Evolutionary conservation across 2,113 vertebrate genomes (phyloP).

Genomic region (Nannospalax galili): DNA sequence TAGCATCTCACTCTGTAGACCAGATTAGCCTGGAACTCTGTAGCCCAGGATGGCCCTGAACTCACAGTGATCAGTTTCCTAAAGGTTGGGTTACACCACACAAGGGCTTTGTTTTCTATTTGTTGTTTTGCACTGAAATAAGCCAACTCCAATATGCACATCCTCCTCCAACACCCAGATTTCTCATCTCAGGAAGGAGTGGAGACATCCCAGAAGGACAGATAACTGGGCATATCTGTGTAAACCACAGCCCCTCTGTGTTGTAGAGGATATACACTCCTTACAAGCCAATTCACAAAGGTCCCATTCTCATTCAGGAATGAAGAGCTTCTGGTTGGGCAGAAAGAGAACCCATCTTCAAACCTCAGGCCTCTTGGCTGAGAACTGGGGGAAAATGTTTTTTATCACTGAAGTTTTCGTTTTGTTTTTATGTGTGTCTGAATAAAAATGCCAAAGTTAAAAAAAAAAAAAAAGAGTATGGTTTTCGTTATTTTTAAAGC

Average conservation of each 20-base stretch:
- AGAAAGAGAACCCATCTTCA: constrained; percentile 39
- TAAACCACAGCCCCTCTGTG: neutral
- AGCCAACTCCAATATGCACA: constrained; percentile 28
- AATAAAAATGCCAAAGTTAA: constrained; percentile 76
- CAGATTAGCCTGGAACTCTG: too few relatives aligned
- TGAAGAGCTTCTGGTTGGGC: constrained; percentile 40
- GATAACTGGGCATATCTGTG: constrained; percentile 26
- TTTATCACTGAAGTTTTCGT: constrained; percentile 67
- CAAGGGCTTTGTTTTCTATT: neutral
- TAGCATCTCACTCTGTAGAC: too few relatives aligned
- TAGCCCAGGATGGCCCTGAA: too few relatives aligned
- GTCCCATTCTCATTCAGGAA: neutral
- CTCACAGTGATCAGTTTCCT: neutral
- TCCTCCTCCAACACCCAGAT: constrained; percentile 19
- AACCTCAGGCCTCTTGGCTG: constrained; percentile 32
- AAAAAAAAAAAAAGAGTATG: too few relatives aligned
- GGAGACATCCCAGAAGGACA: constrained; percentile 49
- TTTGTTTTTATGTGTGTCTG: constrained; percentile 77
- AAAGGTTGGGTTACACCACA: neutral
- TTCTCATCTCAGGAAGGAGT: constrained; percentile 48
- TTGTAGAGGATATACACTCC: constrained; percentile 31
- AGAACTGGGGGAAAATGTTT: neutral
- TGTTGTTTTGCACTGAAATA: constrained; percentile 72
- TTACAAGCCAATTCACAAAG: constrained; percentile 15
- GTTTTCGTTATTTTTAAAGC: too few relatives aligned